Percentiles rank a stretch among this genome's conserved stretches.
phyloP scores from a whole-genome alignment of 1,140 invertebrate species.

The Probaryconus sp. region DNA sequence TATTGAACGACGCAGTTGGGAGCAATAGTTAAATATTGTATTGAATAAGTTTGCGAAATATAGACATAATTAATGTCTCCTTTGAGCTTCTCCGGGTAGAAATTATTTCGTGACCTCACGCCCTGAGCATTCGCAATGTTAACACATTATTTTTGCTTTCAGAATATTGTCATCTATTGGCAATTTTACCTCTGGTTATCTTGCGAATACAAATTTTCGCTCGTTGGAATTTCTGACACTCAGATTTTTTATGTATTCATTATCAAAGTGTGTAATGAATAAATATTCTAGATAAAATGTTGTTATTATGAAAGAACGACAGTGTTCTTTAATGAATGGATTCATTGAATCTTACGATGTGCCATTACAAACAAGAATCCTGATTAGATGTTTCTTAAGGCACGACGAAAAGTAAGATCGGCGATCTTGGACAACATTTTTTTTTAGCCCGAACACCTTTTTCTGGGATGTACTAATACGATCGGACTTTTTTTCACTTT shows the following conservation, averaged over 20 bases:
- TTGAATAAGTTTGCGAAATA: conserved; percentile 42
- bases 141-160: too few relatives aligned
- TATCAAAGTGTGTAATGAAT: too few relatives aligned
- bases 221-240: not conserved
- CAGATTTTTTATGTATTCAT: too few relatives aligned
- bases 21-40: conserved; percentile 35
- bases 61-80: conserved; percentile 40
- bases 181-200: too few relatives aligned
- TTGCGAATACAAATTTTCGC: too few relatives aligned
- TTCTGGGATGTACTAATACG: not conserved
- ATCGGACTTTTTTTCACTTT: conserved; percentile 5
- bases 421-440: not conserved
- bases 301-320: too few relatives aligned
- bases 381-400: conserved; percentile 3
- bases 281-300: too few relatives aligned
- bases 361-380: not conserved
- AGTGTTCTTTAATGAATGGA: conserved; percentile 39
- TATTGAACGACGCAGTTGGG: conserved; percentile 42
- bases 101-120: not conserved
- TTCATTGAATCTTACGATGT: conserved; percentile 25
- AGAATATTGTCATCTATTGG: too few relatives aligned
- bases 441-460: conserved; percentile 11
- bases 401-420: not conserved
- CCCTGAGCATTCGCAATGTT: not conserved
- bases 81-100: conserved; percentile 1